Percentiles rank a stretch among this genome's conserved stretches.
Evolutionary conservation across 1,140 invertebrate species (phyloP).

Genomic region (Pogonognathellus flavescens): DNA sequence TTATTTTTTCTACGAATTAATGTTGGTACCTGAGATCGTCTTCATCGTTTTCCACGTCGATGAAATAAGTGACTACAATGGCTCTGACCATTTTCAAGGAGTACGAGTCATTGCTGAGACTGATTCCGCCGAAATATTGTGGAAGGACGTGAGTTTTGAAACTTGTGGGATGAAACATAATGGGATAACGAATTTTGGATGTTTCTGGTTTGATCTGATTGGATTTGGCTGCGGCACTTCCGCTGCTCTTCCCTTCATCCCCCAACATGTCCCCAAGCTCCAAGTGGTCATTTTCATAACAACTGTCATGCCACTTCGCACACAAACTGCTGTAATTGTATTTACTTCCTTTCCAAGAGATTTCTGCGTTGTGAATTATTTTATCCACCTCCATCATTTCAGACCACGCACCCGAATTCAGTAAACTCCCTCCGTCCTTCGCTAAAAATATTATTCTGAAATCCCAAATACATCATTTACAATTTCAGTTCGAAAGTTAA

Average conservation of each 20-base stretch:
- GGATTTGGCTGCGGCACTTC: conserved; percentile 87
- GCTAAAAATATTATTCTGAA: conserved; percentile 82
- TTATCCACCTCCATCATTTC: conserved; percentile 83
- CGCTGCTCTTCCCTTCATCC: conserved; percentile 76
- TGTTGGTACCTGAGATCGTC: conserved; percentile 77
- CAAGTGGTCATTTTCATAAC: conserved; percentile 87
- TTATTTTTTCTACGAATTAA: too few relatives aligned
- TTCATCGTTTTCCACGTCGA: conserved; percentile 30
- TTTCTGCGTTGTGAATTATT: conserved; percentile 82
- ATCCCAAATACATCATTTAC: neutral
- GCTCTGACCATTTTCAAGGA: conserved; percentile 81
- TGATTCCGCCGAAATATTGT: conserved; percentile 86
- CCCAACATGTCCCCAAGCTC: conserved; percentile 78
- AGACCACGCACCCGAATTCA: conserved; percentile 82
- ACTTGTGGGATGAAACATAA: conserved; percentile 87
- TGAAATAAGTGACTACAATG: conserved; percentile 86
- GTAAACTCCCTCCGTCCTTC: conserved; percentile 84
- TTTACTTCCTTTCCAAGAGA: conserved; percentile 75
- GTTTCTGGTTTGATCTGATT: conserved; percentile 79
- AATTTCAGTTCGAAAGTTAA: too few relatives aligned
- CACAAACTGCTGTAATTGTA: conserved; percentile 85
- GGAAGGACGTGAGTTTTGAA: conserved; percentile 87
- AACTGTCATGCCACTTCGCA: conserved; percentile 83
- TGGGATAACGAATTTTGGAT: conserved; percentile 85
- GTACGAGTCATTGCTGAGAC: conserved; percentile 78